Percentiles rank a stretch among this genome's conserved stretches.
phyloP scores from a whole-genome alignment of 2,797 vertebrate genomes.

The Phoxinus dragarum region DNA sequence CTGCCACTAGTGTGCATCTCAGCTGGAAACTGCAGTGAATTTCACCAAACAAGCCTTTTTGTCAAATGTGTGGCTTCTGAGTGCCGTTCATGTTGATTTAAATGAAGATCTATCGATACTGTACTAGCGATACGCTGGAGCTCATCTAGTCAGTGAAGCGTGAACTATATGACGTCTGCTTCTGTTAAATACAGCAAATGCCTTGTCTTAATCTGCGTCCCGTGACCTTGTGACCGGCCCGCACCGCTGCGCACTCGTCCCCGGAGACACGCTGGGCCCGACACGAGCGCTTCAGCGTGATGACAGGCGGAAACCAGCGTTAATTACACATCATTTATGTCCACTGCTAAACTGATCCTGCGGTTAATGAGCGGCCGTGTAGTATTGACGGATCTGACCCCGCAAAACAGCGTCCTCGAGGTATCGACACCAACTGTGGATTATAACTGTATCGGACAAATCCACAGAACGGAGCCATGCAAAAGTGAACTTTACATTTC shows the following conservation, averaged over 20 bases:
- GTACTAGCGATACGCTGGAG: constrained; percentile 66
- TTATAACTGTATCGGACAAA: neutral
- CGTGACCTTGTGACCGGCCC: constrained; percentile 74
- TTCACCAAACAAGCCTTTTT: neutral
- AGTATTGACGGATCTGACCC: constrained; percentile 68
- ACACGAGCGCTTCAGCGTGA: constrained; percentile 73
- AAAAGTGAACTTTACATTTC: neutral
- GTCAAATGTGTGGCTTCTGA: neutral
- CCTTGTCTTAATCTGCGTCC: constrained; percentile 79
- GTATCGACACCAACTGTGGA: neutral
- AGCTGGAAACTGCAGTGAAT: no score
- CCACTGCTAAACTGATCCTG: constrained; percentile 72
- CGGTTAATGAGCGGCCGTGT: constrained; percentile 76
- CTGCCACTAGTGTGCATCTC: neutral
- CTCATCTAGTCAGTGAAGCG: constrained; percentile 74
- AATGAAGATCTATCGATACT: constrained; percentile 62
- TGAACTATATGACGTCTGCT: constrained; percentile 71
- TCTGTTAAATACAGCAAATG: constrained; percentile 80
- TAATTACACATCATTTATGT: constrained; percentile 82
- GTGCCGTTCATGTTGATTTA: constrained; percentile 4
- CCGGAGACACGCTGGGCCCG: constrained; percentile 67
- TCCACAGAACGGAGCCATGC: neutral
- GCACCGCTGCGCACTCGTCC: constrained; percentile 70
- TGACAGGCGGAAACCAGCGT: constrained; percentile 71
- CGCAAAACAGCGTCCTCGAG: constrained; percentile 2